These are phyloP conservation scores for Eumeta japonica DNA, from an alignment of 1,140 invertebrate species.

Conservation along the genomic window DNA sequence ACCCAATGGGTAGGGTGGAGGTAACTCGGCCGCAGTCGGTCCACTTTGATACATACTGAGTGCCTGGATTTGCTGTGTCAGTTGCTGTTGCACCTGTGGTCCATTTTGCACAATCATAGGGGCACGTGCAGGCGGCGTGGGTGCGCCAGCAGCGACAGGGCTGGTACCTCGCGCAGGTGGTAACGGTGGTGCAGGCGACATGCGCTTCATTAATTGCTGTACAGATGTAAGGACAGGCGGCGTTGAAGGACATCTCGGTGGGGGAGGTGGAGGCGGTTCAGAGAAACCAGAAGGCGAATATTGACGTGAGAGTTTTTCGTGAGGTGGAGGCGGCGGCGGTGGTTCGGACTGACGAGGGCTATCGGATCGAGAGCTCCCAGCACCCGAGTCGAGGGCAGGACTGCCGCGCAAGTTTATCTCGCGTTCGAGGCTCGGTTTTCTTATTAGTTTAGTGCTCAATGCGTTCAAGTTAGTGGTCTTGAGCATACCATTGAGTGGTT, in stretches of 20 bases:
- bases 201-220: conserved; percentile 81
- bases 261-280: conserved; percentile 73
- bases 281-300: conserved; percentile 70
- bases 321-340: conserved; percentile 53
- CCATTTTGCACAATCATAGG: conserved; percentile 81
- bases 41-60: conserved; percentile 73
- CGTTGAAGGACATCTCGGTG: conserved; percentile 67
- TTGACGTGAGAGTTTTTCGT: conserved; percentile 58
- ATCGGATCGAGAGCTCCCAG: conserved; percentile 84
- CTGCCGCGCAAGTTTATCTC: conserved; percentile 72
- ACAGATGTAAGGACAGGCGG: conserved; percentile 74
- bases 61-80: conserved; percentile 83
- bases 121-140: conserved; percentile 56
- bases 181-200: conserved; percentile 73
- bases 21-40: conserved; percentile 64
- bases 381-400: conserved; percentile 82
- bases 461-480: conserved; percentile 58
- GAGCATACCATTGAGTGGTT: conserved; percentile 58
- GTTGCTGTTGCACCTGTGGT: conserved; percentile 79
- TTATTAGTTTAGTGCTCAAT: conserved; percentile 73
- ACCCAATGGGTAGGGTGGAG: conserved; percentile 75
- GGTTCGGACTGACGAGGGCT: conserved; percentile 70
- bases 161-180: conserved; percentile 71
- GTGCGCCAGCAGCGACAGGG: conserved; percentile 62
- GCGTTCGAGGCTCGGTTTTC: conserved; percentile 83